These are phyloP conservation scores for Toxotes chatareus DNA, from an alignment of 2,113 vertebrate species.

Conservation along the genomic window DNA sequence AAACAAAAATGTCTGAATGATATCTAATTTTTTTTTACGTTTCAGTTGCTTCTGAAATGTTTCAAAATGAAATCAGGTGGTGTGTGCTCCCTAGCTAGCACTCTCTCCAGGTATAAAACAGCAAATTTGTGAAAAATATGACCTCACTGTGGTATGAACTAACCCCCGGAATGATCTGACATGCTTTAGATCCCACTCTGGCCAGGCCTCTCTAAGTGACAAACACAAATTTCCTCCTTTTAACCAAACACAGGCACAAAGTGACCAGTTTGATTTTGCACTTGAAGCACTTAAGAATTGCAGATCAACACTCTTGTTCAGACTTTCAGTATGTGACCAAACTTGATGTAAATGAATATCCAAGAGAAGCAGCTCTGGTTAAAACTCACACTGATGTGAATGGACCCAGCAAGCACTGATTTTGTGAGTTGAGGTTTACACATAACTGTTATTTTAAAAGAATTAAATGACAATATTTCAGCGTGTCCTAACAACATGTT, in stretches of 20 bases:
- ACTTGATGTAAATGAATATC: background rate
- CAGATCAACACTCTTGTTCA: background rate
- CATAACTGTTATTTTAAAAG: background rate
- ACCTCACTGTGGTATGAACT: slow-evolving; percentile 24
- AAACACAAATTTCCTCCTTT: slow-evolving; percentile 20
- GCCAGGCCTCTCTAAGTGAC: background rate
- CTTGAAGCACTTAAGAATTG: slow-evolving; percentile 1
- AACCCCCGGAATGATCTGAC: slow-evolving; percentile 38
- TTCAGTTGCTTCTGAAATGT: slow-evolving; percentile 78
- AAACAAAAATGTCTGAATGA: slow-evolving; percentile 46
- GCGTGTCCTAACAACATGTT: too few species aligned
- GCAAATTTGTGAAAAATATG: slow-evolving; percentile 17
- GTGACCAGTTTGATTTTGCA: slow-evolving; percentile 14
- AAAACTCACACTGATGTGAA: background rate
- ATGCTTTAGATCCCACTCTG: background rate
- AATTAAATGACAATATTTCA: too few species aligned
- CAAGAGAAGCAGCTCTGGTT: background rate
- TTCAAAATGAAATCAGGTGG: slow-evolving; percentile 78
- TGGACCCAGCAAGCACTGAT: background rate
- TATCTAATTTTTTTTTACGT: slow-evolving; percentile 77
- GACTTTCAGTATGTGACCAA: background rate
- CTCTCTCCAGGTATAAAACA: slow-evolving; percentile 77
- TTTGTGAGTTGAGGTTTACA: background rate
- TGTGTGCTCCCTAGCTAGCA: slow-evolving; percentile 75
- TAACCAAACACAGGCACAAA: slow-evolving; percentile 5